phyloP scores from a whole-genome alignment of 2,888 invertebrate species.

The Eupithecia dodoneata region DNA sequence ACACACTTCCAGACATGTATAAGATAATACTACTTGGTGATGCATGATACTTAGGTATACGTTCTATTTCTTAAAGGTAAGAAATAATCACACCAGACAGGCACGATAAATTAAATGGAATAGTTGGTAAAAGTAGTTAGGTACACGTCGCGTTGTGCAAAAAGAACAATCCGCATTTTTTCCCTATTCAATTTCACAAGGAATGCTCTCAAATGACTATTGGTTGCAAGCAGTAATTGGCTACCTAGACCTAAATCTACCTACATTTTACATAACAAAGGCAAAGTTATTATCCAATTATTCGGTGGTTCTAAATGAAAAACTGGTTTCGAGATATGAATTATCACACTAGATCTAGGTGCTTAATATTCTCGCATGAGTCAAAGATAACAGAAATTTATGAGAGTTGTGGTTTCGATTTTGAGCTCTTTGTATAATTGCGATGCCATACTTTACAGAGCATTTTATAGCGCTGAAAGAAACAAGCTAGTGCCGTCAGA shows the following conservation, averaged over 20 bases:
- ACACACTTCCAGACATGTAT: too few species aligned
- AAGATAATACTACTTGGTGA: too few species aligned
- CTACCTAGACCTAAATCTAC: slow-evolving; percentile 31
- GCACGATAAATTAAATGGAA: neutral
- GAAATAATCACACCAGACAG: neutral
- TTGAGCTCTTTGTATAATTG: neutral
- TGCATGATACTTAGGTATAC: neutral
- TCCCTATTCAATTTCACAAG: slow-evolving; percentile 44
- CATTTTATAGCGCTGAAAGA: neutral
- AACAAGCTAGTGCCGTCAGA: slow-evolving; percentile 26
- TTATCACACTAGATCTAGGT: neutral
- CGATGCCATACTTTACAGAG: neutral
- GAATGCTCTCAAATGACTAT: slow-evolving; percentile 40
- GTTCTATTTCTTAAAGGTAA: neutral
- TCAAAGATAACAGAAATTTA: slow-evolving; percentile 25
- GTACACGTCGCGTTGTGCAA: neutral
- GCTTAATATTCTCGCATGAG: slow-evolving; percentile 4
- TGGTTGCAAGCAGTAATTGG: slow-evolving; percentile 44
- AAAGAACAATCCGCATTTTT: slow-evolving; percentile 31
- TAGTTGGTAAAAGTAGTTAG: neutral
- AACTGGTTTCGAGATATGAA: slow-evolving; percentile 4
- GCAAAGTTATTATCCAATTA: neutral
- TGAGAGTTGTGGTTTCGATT: slow-evolving; percentile 3
- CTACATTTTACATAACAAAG: slow-evolving; percentile 12
- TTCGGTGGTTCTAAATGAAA: neutral